A percentile compares a stretch with the other conserved stretches of the same genome.
Conservation (phyloP, 2,888 invertebrate genomes). For the Limenitis camilla region DNA sequence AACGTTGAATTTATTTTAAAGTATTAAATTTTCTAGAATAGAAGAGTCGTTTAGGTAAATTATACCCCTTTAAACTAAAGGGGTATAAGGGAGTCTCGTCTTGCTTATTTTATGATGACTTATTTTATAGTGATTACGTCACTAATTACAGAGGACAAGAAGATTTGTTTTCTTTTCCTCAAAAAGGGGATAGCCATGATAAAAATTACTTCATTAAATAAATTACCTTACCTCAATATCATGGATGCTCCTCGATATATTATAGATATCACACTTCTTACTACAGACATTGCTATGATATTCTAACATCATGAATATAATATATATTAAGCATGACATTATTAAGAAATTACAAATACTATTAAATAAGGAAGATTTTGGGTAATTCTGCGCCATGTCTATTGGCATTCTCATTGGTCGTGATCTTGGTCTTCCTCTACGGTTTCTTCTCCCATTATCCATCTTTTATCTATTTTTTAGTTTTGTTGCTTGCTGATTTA, state of each 20-base stretch:
- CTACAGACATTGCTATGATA: conserved; percentile 45
- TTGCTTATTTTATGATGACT: too few relatives aligned
- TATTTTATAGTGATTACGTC: too few relatives aligned
- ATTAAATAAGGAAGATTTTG: conserved; percentile 32
- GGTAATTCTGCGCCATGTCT: conserved; percentile 13
- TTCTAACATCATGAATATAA: conserved; percentile 50
- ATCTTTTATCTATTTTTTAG: conserved; percentile 29
- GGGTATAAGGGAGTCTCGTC: too few relatives aligned
- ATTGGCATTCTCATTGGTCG: conserved; percentile 8
- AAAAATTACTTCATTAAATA: not conserved
- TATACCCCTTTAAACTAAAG: too few relatives aligned
- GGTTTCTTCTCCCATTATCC: conserved; percentile 43
- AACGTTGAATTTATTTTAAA: too few relatives aligned
- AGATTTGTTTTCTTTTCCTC: too few relatives aligned
- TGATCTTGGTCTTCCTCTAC: conserved; percentile 35
- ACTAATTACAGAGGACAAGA: too few relatives aligned
- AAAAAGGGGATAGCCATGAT: too few relatives aligned
- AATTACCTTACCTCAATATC: conserved; percentile 44
- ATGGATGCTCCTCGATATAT: conserved; percentile 43
- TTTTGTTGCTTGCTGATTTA: not conserved
- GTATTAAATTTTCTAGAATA: too few relatives aligned
- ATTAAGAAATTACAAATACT: conserved; percentile 41
- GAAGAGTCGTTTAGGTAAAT: too few relatives aligned
- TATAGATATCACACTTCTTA: conserved; percentile 36
- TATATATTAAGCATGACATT: conserved; percentile 38